Conservation (phyloP, 2,797 vertebrate genomes). For the Sibirionetta formosa region DNA sequence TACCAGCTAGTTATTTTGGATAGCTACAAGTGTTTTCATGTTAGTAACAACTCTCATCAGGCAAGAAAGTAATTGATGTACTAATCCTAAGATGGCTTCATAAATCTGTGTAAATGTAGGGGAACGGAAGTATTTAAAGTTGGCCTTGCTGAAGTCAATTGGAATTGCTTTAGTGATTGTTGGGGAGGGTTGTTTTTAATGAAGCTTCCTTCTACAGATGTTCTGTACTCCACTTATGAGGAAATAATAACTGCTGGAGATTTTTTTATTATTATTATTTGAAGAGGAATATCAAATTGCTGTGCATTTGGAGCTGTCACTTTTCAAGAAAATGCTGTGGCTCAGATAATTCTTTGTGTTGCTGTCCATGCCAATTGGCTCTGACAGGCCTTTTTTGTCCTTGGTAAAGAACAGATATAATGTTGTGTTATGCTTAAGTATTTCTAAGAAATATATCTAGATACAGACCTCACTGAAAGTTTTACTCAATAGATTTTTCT, state of each 20-base stretch:
- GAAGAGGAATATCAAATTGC: not conserved
- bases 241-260: conserved; percentile 17
- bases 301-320: conserved; percentile 49
- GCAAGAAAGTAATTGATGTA: not conserved
- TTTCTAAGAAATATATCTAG: conserved; percentile 58
- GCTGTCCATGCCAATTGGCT: conserved; percentile 49
- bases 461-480: not conserved
- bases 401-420: conserved; percentile 40
- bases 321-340: conserved; percentile 22
- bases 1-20: conserved; percentile 53
- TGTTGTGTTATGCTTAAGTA: conserved; percentile 31
- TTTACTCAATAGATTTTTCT: conserved; percentile 25
- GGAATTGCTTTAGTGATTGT: not conserved
- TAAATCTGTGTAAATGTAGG: not conserved
- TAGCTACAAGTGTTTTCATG: not conserved
- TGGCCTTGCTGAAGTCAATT: not conserved
- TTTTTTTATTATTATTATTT: not conserved
- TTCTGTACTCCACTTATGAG: not conserved
- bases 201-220: not conserved
- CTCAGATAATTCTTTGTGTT: not conserved
- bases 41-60: not conserved
- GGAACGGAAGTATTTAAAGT: not conserved
- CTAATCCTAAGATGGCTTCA: not conserved
- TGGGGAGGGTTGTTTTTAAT: not conserved
- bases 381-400: not conserved